Base-by-base conservation (phyloP, 2,888 invertebrate genomes). In the Thymelicus sylvestris region DNA sequence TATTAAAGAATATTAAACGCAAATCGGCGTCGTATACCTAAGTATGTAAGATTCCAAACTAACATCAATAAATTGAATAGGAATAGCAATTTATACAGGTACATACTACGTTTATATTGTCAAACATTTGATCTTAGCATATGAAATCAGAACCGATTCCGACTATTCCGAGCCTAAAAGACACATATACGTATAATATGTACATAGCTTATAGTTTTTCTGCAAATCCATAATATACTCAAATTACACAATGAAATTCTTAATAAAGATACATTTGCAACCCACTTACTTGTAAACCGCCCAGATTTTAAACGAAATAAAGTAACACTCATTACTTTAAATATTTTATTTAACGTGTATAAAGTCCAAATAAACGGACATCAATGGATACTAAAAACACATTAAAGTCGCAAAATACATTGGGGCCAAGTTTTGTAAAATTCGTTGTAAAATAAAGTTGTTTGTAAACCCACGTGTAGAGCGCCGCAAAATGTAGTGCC, bases 391-490 rank as follows among this genome's bases (percentile, higher is more conserved):
- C 38, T 39, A 64, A 64, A 64, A 62, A 44, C 41, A 24, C 44
- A 60, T 55, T 55, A 62, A 52, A 62, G 19, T 52, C 62, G 47
- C 41, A 68, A 63, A 62, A 63, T 52, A 47, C 31, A 31, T 62
- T 38, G 19, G 39, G 39, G 59, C 48, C 64, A 57, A 59, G 59
- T 64, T 64, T 64, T 57, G 69, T 59, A 41, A 64, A 63, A 62
- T 12, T 10, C 38, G 19, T 48, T 68, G 38, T 63, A 63, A 47
- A 59, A 69, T 64, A 62, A 63, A 63, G 63, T 62, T 62, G 67
- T 69, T 69, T 69, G 69, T 57, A 59, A 64, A 12, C 64, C 69
- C 64, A 69, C 64, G 69, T 59, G 65, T 60, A 59, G 24, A 50
- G 15, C 57, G 63, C 50, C 41, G 64, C 69, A n/a, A 64, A 69